Percentiles rank a stretch among this genome's conserved stretches.
These are phyloP conservation scores for Chrysocyon brachyurus DNA, from an alignment of 2,797 vertebrate genomes.

Conservation along the genomic window DNA sequence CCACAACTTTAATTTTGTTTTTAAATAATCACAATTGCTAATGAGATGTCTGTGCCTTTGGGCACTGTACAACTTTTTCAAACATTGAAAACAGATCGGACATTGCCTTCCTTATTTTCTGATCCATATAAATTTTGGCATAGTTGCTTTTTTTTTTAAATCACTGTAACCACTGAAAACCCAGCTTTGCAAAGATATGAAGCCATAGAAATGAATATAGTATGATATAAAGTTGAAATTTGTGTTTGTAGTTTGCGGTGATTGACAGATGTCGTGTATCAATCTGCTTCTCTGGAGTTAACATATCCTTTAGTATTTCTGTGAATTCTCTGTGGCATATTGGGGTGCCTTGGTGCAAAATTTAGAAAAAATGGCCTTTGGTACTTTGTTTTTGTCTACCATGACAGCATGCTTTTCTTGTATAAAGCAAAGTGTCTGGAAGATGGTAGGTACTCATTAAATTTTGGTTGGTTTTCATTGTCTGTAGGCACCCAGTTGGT, in stretches of 20 bases:
- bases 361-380: background rate
- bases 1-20: conserved; percentile 55
- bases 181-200: conserved; percentile 44
- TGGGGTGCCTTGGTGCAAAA: background rate
- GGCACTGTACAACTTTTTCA: background rate
- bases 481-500: conserved; percentile 40
- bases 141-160: conserved; percentile 15
- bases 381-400: conserved; percentile 5
- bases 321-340: background rate
- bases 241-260: conserved; percentile 19
- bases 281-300: conserved; percentile 45
- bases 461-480: conserved; percentile 61
- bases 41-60: background rate
- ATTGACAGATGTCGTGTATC: conserved; percentile 37
- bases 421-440: conserved; percentile 46
- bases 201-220: conserved; percentile 31
- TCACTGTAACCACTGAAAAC: conserved; percentile 46
- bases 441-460: conserved; percentile 15
- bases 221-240: conserved; percentile 44
- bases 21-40: conserved; percentile 57
- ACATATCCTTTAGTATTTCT: background rate
- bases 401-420: conserved; percentile 6
- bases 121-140: background rate
- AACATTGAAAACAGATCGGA: conserved; percentile 42
- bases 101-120: background rate